Conservation (phyloP, 2,797 vertebrate genomes). For the Myotis myotis region DNA sequence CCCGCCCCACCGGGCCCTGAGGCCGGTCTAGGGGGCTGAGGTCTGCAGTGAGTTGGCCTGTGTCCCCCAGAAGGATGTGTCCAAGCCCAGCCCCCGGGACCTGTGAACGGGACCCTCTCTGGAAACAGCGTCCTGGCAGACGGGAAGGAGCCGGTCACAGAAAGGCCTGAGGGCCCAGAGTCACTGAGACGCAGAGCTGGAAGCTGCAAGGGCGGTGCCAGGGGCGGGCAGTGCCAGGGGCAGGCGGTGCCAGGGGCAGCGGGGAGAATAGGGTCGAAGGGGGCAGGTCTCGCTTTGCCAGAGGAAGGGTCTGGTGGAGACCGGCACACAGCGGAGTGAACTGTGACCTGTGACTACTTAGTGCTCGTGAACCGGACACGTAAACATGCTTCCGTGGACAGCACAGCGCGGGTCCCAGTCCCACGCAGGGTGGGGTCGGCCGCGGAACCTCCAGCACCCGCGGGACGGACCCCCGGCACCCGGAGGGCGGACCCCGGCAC, state of each 20-base stretch:
- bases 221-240: no score
- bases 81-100: background rate
- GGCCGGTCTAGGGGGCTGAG: background rate
- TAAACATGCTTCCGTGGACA: no score
- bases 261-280: no score
- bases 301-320: no score
- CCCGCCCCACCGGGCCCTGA: background rate
- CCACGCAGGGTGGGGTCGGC: fast-evolving
- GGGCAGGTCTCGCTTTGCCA: no score
- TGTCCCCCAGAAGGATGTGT: no score
- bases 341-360: no score
- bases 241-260: no score
- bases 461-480: no score
- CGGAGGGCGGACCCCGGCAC: no score
- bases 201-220: fast-evolving
- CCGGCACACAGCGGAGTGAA: no score
- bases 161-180: background rate
- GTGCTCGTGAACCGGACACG: no score
- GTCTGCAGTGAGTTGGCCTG: background rate
- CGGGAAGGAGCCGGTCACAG: background rate
- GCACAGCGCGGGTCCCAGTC: fast-evolving
- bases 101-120: background rate
- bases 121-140: background rate
- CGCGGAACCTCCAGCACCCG: fast-evolving
- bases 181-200: background rate